These are phyloP conservation scores for Serilophus lunatus DNA, from an alignment of 2,113 vertebrate species.

Conservation along the genomic window DNA sequence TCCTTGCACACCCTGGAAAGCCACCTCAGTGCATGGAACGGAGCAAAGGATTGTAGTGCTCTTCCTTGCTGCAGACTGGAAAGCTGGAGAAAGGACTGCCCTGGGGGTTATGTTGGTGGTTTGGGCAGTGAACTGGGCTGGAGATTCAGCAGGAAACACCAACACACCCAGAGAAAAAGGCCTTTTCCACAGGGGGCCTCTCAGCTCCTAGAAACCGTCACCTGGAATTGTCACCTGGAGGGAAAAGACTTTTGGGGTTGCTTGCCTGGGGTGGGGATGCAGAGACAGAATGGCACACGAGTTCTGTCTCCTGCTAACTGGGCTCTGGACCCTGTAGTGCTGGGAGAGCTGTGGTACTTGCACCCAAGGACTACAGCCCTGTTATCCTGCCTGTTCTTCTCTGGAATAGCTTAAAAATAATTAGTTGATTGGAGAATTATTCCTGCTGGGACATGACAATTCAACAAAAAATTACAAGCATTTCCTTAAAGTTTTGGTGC, in stretches of 20 bases:
- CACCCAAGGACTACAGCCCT: not conserved
- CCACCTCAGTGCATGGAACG: not conserved
- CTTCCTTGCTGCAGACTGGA: not conserved
- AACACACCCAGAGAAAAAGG: not conserved
- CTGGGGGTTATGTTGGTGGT: not conserved
- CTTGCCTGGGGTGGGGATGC: not conserved
- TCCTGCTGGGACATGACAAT: not conserved
- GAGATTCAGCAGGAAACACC: not conserved
- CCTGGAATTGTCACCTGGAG: not conserved
- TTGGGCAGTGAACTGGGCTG: not conserved
- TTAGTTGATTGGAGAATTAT: not conserved
- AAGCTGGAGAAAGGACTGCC: not conserved
- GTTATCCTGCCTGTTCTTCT: not conserved
- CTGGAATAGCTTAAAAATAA: not conserved
- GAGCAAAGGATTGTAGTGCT: not conserved
- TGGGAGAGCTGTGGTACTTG: not conserved
- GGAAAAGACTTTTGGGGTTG: not conserved
- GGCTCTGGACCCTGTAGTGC: not conserved
- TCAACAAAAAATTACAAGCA: not conserved
- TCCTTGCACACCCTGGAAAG: not conserved
- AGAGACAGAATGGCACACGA: accelerated
- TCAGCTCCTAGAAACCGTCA: not conserved
- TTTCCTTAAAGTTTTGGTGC: not conserved
- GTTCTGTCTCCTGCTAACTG: not conserved
- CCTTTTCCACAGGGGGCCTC: not conserved